These are phyloP conservation scores for Gryllus longicercus DNA, from an alignment of 2,888 invertebrate genomes.

Conservation along the genomic window DNA sequence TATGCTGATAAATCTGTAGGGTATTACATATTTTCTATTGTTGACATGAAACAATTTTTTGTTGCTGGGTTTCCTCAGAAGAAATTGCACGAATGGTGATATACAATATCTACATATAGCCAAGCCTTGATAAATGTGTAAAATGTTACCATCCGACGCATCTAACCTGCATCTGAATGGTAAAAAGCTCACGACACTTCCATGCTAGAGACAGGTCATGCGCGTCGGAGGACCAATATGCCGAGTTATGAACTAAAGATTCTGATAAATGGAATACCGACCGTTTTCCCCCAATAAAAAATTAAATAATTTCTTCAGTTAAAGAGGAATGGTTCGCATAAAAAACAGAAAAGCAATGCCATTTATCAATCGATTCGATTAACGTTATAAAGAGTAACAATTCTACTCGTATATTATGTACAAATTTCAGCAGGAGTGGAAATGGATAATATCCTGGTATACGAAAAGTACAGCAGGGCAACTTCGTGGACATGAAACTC, in stretches of 20 bases:
- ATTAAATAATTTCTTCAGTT: background rate
- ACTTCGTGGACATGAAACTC: too few species aligned
- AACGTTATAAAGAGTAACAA: slow-evolving; percentile 7
- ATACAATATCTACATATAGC: slow-evolving; percentile 10
- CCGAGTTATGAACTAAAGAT: background rate
- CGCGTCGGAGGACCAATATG: background rate
- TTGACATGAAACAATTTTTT: background rate
- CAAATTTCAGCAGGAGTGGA: background rate
- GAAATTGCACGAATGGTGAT: background rate
- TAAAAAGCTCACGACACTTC: background rate
- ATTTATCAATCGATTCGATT: background rate
- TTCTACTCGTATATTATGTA: background rate
- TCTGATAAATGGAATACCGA: background rate
- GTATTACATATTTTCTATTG: too few species aligned
- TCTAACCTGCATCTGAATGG: background rate
- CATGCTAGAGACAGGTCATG: too few species aligned
- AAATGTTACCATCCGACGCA: background rate
- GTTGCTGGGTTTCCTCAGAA: background rate
- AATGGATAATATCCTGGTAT: background rate
- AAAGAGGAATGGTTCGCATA: background rate
- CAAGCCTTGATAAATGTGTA: background rate
- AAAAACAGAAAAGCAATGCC: background rate
- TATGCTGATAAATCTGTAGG: too few species aligned
- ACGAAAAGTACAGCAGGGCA: background rate
- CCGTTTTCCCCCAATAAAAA: background rate